These are phyloP conservation scores for Phalacrocorax pelagicus DNA, from an alignment of 2,113 vertebrate species.

Conservation along the genomic window DNA sequence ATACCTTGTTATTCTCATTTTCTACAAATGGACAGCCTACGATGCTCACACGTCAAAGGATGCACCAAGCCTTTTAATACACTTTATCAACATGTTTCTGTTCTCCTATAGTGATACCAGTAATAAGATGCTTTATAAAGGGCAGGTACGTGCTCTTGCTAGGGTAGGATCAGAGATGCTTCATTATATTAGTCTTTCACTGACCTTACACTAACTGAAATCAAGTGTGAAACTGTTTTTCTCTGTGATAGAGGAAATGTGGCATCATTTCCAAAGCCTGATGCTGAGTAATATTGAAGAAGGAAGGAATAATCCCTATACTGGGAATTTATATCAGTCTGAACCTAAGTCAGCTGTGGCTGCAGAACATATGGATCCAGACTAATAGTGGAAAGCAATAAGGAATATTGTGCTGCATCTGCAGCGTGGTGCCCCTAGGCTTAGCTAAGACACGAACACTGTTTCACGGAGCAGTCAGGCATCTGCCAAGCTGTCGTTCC, in stretches of 20 bases:
- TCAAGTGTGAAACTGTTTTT: background rate
- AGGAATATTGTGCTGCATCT: background rate
- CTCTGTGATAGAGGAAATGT: background rate
- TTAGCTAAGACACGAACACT: accelerated
- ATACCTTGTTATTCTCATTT: slow-evolving; percentile 91
- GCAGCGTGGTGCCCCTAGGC: background rate
- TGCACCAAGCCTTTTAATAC: slow-evolving; percentile 94
- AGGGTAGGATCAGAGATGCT: background rate
- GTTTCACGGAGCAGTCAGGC: background rate
- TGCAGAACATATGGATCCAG: background rate
- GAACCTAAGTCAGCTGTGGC: background rate
- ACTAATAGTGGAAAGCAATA: background rate
- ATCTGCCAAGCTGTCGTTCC: background rate
- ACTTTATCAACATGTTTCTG: slow-evolving; percentile 99
- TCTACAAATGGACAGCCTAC: slow-evolving; percentile 93
- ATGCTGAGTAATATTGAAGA: background rate
- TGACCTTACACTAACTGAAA: background rate
- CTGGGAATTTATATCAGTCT: background rate
- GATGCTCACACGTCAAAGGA: slow-evolving; percentile 80
- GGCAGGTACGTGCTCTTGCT: slow-evolving; percentile 83
- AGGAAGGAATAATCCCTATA: background rate
- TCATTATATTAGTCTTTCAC: background rate
- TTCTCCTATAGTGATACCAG: slow-evolving; percentile 87
- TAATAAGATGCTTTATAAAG: slow-evolving; percentile 85
- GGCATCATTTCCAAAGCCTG: background rate